phyloP scores from a whole-genome alignment of 2,113 vertebrate species.

The Cynocephalus volans region DNA sequence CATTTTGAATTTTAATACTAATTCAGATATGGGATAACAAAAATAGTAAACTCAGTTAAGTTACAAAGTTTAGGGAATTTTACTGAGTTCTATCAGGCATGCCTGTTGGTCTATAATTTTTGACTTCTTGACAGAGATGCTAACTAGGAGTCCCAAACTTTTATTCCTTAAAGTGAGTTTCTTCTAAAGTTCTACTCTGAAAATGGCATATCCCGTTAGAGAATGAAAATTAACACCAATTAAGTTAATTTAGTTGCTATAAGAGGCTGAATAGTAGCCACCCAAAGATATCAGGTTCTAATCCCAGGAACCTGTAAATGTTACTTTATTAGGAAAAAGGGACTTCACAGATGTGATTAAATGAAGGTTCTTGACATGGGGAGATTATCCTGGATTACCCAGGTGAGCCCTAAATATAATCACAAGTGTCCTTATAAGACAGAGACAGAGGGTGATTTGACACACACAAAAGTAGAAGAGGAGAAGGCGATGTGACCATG shows the following conservation, averaged over 20 bases:
- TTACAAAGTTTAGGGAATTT: slow-evolving; percentile 5
- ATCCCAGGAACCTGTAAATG: not conserved
- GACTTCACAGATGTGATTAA: not conserved
- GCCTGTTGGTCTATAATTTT: not conserved
- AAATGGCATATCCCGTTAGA: not conserved
- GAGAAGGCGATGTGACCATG: not conserved
- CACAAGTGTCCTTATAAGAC: not conserved
- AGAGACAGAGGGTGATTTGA: not conserved
- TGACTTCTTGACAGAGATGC: not conserved
- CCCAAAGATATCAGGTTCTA: not conserved
- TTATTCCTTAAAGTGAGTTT: slow-evolving; percentile 38
- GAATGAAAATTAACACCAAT: not conserved
- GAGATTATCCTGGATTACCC: not conserved
- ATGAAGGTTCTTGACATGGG: not conserved
- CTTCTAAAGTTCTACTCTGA: not conserved
- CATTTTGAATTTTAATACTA: not conserved
- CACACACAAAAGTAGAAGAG: not conserved
- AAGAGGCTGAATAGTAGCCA: not conserved
- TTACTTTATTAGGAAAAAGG: not conserved
- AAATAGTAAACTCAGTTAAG: slow-evolving; percentile 17
- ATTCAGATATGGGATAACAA: not conserved
- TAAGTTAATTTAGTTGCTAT: slow-evolving; percentile 11
- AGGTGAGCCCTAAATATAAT: not conserved
- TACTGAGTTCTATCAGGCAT: not conserved
- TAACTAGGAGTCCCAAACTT: not conserved